Evolutionary conservation across 2,888 invertebrate genomes (phyloP), one percentile per base, ranked within the genome.

Genomic region (Oasisia sp.): DNA sequence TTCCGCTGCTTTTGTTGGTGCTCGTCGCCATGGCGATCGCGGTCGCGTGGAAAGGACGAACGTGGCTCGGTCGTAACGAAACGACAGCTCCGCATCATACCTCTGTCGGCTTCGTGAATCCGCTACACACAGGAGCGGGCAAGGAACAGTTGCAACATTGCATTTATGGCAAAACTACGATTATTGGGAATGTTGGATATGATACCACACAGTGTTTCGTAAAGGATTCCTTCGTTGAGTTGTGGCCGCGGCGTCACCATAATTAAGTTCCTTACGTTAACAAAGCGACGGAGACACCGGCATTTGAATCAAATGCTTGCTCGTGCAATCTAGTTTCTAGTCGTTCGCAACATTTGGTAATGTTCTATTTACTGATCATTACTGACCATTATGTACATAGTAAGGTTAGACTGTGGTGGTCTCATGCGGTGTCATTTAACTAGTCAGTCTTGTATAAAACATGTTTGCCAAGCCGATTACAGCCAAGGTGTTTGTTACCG

Each of bases 11-110:
- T 74, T 27, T 74, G 74, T 74, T 74, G n/a, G 27, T 74, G 19
- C 27, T 74, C 19, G 74, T 74, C 74, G 74, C 74, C 74, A 74
- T 74, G n/a, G 74, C 27, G 27, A 74, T 74, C 74, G 74, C 27
- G 19, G n/a, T 74, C 74, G 74, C 74, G 74, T 74, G 74, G 74
- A 74, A 74, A 74, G n/a, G 74, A 74, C 74, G 74, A 74, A 74
- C 27, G 74, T n/a, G 74, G 74, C 74, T 27, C n/a, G 5, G 74
- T 27, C 27, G 27, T 27, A 74, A 74, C 74, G 74, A n/a, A 74
- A 74, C 74, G 74, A 27, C 19, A 5, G 27, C 74, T 74, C 19
- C 74, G 74, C 27, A 74, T 27, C 5, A 74, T 27, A 3, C 74
- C 3, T 7, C 2, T 74, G 74, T 74, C 5, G 74, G 74, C 74